Base-by-base conservation (phyloP, 2,113 vertebrate genomes). In the Microtus oregoni region DNA sequence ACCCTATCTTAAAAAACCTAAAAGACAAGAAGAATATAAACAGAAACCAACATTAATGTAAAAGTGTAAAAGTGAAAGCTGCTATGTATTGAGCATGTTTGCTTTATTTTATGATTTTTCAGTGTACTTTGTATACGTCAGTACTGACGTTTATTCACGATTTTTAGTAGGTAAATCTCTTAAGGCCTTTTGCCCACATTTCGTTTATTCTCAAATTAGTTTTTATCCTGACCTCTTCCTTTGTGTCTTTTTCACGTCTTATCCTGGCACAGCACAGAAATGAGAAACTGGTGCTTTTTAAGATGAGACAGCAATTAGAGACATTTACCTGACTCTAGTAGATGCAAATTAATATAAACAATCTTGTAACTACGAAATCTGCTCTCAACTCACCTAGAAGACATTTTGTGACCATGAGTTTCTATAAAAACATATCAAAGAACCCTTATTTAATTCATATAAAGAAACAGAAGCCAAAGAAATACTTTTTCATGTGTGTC, bases 341-440 rank as follows among this genome's bases (percentile, higher is more conserved):
- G 20, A 90, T 55, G 76, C 92, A 63, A 90, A 82, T 86, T 73
- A 67, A 96, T 87, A 77, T 86, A 92, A 94, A 85, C 38, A 75
- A 47, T 63, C 55, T 72, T 63, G 20, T 28, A 88, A 90, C 6
- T 26, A 72, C 44, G 7, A 41, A 26, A 73, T 44, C 7, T 63
- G 11, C 8, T 89, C 52, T 89, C 32, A 76, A 61, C 26, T 9
- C 19, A 94, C 38, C 19, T 26, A 93, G 30, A 2, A 75, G 30
- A 86, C 7, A 77, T 77, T 94, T 89, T 79, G 35, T 82, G 81
- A 89, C 1, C 4, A 58, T n/a, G 6, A 77, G 5, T 68, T 94
- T 73, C 67, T 28, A 94, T 30, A 61, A 91, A 86, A 78, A 11
- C 17, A 30, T 22, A 82, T 83, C 90, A 82, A 17, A 95, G 5